Evolutionary conservation across 2,113 vertebrate genomes (phyloP), one percentile per base, ranked within the genome.

Genomic region (Ibidorhyncha struthersii): DNA sequence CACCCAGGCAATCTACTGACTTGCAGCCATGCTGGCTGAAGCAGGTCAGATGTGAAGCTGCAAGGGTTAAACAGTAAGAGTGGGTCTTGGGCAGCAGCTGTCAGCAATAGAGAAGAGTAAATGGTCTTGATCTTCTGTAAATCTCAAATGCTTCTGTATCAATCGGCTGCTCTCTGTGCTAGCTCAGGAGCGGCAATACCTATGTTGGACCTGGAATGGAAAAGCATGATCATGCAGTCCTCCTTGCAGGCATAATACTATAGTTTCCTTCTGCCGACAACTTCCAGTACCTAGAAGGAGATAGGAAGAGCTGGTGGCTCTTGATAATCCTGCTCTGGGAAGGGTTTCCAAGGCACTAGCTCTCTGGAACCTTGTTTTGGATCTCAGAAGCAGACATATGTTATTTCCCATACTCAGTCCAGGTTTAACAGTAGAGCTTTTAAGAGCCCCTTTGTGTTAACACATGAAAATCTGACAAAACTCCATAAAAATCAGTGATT

Each of bases 1-100:
- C 7, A 12, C 8, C 3, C 18, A 14, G 10, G 3, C 0, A 1
- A 25, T 30, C 27, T 49, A 14, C 6, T 25, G 52, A 63, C 53
- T 71, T 62, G 14, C 7, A 83, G 12, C 5, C 15, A 10, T 5
- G 3, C 2, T 25, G 34, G 14, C 22, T 59, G 38, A 70, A 76
- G 36, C 11, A 55, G 14, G 25, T 74, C 59, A 66, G 38, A 59
- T 26, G 29, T 55, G 26, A 49, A 73, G n/a, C 27, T 18, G 29
- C 8, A 32, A 8, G 2, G 13, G 15, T 78, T 77, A 52, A 41
- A 40, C 8, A 30, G 12, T 26, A 58, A 61, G 20, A 34, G 12
- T 47, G 15, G 27, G 8, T 71, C 16, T 74, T 66, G 50, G 23
- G 26, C 27, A 77, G 67, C 29, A 53, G 18, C 21, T 69, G 10